phyloP scores from a whole-genome alignment of 2,797 vertebrate species.

The Pseudocheirus occidentalis region DNA sequence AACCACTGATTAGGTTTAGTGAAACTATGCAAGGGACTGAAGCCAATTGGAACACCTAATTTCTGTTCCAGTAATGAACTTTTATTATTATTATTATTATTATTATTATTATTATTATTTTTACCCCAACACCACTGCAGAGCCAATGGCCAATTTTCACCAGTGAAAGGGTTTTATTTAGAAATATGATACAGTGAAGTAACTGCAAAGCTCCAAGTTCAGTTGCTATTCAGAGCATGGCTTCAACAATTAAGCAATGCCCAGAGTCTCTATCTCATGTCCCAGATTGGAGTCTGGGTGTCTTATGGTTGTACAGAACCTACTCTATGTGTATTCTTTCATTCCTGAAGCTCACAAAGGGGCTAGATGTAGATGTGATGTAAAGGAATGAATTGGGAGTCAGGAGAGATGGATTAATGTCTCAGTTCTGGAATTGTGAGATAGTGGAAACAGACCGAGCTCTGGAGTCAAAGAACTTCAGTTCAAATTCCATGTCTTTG shows the following conservation, averaged over 20 bases:
- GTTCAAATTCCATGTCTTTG: background rate
- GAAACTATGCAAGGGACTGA: background rate
- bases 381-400: background rate
- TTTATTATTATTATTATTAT: background rate
- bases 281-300: background rate
- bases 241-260: background rate
- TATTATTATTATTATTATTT: background rate
- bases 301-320: background rate
- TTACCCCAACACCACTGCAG: background rate
- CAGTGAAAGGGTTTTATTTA: conserved; percentile 25
- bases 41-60: background rate
- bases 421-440: background rate
- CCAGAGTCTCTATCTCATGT: background rate
- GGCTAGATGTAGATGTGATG: background rate
- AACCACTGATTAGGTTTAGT: background rate
- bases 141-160: background rate
- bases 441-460: background rate
- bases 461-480: background rate
- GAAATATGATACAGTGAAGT: background rate
- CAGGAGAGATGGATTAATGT: background rate
- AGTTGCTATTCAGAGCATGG: background rate
- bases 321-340: background rate
- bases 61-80: no score
- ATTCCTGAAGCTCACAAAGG: background rate
- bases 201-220: background rate